Percentiles rank a stretch among this genome's conserved stretches.
phyloP scores from a whole-genome alignment of 1,140 invertebrate species.

The Mactra quadrangularis region DNA sequence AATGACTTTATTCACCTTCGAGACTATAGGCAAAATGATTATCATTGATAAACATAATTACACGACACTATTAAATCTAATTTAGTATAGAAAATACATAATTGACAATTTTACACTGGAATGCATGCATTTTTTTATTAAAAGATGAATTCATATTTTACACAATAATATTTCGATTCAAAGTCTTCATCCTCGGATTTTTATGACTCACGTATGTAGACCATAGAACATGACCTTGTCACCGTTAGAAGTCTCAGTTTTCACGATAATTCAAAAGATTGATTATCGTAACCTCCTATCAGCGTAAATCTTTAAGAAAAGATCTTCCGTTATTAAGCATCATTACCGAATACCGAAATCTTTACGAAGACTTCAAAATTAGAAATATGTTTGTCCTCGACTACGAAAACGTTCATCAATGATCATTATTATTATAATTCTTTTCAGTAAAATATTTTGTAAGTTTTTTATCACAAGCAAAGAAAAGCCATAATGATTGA shows the following conservation, averaged over 20 bases:
- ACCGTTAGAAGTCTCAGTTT: not conserved
- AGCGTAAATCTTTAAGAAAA: slow-evolving; percentile 28
- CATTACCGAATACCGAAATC: slow-evolving; percentile 40
- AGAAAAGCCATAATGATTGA: not conserved
- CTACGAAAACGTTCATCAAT: not conserved
- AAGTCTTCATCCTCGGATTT: slow-evolving; percentile 17
- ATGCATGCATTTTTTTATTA: too few relatives aligned
- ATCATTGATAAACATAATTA: too few relatives aligned
- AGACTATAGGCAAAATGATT: too few relatives aligned
- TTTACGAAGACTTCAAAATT: slow-evolving; percentile 20
- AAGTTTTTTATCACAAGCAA: not conserved
- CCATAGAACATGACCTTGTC: not conserved
- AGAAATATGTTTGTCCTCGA: too few relatives aligned
- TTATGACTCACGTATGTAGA: not conserved
- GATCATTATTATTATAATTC: slow-evolving; percentile 23
- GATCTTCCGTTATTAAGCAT: slow-evolving; percentile 37
- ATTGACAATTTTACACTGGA: too few relatives aligned
- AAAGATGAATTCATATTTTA: not conserved
- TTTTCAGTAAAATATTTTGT: not conserved
- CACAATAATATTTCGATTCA: not conserved
- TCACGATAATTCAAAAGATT: slow-evolving; percentile 15
- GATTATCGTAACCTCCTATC: slow-evolving; percentile 6
- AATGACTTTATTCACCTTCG: too few relatives aligned
- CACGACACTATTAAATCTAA: too few relatives aligned
- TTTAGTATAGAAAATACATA: too few relatives aligned